phyloP scores from a whole-genome alignment of 2,797 vertebrate genomes.

The Spea hammondii region DNA sequence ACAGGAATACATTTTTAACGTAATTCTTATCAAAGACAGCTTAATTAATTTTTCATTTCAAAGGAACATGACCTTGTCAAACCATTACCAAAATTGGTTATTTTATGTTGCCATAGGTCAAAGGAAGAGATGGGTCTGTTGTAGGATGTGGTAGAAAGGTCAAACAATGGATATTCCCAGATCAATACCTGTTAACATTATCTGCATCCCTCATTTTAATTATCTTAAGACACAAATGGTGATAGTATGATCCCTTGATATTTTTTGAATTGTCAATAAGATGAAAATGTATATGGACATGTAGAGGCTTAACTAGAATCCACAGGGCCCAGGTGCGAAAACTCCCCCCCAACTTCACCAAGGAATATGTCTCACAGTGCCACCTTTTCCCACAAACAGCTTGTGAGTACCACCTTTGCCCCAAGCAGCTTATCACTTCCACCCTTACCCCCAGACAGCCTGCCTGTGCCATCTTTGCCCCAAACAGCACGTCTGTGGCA shows the following conservation, averaged over 20 bases:
- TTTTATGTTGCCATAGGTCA: background rate
- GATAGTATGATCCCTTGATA: background rate
- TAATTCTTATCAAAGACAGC: constrained; percentile 16
- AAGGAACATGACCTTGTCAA: constrained; percentile 19
- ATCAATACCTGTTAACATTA: constrained; percentile 15
- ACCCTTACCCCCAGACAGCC: no score
- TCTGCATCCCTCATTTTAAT: background rate
- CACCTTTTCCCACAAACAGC: no score
- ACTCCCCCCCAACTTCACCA: no score
- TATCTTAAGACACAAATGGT: background rate
- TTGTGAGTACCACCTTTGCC: no score
- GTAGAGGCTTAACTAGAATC: no score
- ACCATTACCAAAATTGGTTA: background rate
- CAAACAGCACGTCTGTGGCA: no score
- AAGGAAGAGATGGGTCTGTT: background rate
- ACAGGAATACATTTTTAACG: background rate
- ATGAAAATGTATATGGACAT: background rate
- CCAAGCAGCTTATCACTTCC: no score
- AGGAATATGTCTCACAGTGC: no score
- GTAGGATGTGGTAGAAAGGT: background rate
- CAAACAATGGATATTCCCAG: background rate
- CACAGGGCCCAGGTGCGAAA: no score
- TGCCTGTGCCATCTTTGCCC: no score
- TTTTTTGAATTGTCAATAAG: background rate
- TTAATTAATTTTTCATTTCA: constrained; percentile 11